A percentile compares a stretch with the other conserved stretches of the same genome.
These are phyloP conservation scores for Andrena camellia DNA, from an alignment of 2,888 invertebrate species.

Conservation along the genomic window DNA sequence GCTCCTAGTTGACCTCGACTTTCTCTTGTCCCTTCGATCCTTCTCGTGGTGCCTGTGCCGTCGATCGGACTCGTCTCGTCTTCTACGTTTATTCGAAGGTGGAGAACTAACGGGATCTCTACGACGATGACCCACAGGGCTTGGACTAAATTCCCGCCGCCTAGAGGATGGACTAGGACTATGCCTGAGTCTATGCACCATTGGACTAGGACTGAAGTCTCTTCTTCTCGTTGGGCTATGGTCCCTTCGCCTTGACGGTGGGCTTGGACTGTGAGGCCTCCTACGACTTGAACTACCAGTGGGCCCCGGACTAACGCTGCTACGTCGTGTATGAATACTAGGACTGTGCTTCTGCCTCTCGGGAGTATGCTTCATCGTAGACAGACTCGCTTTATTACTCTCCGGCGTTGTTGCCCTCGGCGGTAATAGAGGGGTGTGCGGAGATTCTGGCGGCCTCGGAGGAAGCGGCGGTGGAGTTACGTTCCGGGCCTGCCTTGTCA, in stretches of 20 bases:
- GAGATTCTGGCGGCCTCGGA: constrained; percentile 86
- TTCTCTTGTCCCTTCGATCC: constrained; percentile 85
- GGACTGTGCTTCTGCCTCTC: constrained; percentile 74
- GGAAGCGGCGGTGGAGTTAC: constrained; percentile 75
- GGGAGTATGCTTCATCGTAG: constrained; percentile 70
- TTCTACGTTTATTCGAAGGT: constrained; percentile 83
- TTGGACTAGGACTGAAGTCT: constrained; percentile 80
- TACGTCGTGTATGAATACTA: constrained; percentile 71
- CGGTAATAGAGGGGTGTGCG: constrained; percentile 90
- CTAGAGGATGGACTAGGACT: constrained; percentile 79
- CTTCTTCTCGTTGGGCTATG: constrained; percentile 80
- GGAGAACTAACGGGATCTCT: constrained; percentile 83
- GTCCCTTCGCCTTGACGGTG: constrained; percentile 79
- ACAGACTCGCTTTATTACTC: constrained; percentile 60
- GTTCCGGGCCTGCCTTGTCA: constrained; percentile 72
- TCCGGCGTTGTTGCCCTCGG: constrained; percentile 84
- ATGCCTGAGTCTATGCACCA: constrained; percentile 78
- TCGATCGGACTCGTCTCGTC: constrained; percentile 84
- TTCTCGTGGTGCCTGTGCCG: constrained; percentile 86
- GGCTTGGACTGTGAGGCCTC: constrained; percentile 82
- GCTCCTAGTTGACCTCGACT: constrained; percentile 83
- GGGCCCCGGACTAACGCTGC: constrained; percentile 71
- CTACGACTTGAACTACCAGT: constrained; percentile 72
- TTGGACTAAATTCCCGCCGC: constrained; percentile 80
- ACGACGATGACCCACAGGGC: constrained; percentile 77